Conservation (phyloP, 2,797 vertebrate species). For the Mus caroli region DNA sequence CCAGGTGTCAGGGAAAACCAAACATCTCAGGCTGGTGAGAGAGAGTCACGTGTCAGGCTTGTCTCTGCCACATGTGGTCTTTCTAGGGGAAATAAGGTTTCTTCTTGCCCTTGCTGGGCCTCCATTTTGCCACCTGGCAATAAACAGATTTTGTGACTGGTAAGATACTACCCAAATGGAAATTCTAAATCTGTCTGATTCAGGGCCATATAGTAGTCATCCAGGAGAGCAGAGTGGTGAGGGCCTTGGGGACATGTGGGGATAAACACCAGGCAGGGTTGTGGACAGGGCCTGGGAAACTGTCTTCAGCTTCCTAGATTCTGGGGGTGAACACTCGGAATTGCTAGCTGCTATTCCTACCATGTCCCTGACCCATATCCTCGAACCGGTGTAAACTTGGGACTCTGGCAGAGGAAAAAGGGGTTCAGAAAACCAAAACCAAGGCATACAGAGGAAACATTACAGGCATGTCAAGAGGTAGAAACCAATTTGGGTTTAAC, state of each 20-base stretch:
- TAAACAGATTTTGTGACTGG: not conserved
- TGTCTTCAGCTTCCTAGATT: not conserved
- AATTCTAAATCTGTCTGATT: not conserved
- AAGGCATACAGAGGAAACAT: not conserved
- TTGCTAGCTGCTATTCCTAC: not conserved
- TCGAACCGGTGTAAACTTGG: not conserved
- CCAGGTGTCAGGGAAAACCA: not conserved
- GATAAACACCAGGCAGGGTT: not conserved
- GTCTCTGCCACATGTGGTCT: accelerated
- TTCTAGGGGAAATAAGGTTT: not conserved
- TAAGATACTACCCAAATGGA: not conserved
- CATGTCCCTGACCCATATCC: not conserved
- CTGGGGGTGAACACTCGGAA: not conserved
- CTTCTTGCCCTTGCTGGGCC: not conserved
- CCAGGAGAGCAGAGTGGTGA: not conserved
- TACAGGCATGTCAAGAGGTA: not conserved
- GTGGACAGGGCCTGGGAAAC: not conserved
- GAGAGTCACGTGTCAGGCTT: not conserved
- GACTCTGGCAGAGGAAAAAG: not conserved
- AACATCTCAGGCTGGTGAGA: not conserved
- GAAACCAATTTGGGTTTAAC: accelerated
- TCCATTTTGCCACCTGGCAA: not conserved
- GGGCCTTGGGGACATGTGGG: not conserved
- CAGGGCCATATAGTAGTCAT: not conserved
- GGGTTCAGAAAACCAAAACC: not conserved